These are phyloP conservation scores for Proteles cristata DNA, from an alignment of 2,113 vertebrate genomes.

Conservation along the genomic window DNA sequence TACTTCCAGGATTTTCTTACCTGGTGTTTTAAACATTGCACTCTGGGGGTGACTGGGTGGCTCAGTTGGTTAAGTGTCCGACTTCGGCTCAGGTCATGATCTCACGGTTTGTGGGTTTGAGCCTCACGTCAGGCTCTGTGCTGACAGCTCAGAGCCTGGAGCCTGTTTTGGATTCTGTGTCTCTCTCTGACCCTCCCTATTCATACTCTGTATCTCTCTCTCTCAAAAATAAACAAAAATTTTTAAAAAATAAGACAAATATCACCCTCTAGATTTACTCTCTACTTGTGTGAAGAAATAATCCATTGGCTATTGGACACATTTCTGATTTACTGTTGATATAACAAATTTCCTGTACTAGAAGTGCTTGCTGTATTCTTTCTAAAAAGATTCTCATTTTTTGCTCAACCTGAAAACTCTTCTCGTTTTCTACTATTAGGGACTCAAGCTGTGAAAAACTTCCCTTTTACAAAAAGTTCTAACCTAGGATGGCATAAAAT, in stretches of 20 bases:
- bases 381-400: slow-evolving; percentile 60
- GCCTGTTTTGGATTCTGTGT: too few relatives aligned
- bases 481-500: not conserved
- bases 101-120: too few relatives aligned
- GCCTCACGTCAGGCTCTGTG: too few relatives aligned
- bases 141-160: too few relatives aligned
- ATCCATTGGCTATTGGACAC: not conserved
- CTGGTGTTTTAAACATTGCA: not conserved
- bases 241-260: too few relatives aligned
- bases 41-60: too few relatives aligned
- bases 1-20: not conserved
- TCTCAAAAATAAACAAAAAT: too few relatives aligned
- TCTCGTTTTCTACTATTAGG: slow-evolving; percentile 45
- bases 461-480: slow-evolving; percentile 39
- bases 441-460: slow-evolving; percentile 1
- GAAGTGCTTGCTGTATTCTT: slow-evolving; percentile 25
- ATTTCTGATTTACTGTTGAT: slow-evolving; percentile 37
- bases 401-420: slow-evolving; percentile 39
- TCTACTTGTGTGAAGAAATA: not conserved
- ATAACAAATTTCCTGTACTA: slow-evolving; percentile 31
- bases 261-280: not conserved
- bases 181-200: too few relatives aligned
- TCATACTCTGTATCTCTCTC: too few relatives aligned
- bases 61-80: too few relatives aligned
- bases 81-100: too few relatives aligned